Conservation (phyloP, 2,797 vertebrate genomes). For the Urosaurus nigricauda region DNA sequence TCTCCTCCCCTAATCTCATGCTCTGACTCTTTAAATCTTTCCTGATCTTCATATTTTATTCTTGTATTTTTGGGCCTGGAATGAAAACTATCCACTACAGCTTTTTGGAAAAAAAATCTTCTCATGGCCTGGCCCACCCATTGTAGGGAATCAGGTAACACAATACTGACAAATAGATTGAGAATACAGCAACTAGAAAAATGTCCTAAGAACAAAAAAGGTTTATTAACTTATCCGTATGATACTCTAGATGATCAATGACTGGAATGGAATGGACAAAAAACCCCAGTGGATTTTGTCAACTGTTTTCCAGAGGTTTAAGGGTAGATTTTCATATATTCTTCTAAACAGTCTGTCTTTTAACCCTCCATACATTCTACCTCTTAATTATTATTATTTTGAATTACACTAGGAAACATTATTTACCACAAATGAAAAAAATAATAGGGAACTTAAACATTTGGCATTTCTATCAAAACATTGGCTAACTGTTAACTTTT, state of each 20-base stretch:
- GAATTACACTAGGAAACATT: neutral
- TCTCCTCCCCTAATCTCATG: too few species aligned
- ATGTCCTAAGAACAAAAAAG: neutral
- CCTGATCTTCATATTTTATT: too few species aligned
- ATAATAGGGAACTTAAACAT: neutral
- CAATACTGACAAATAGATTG: neutral
- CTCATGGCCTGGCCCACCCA: neutral
- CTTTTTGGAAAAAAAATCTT: too few species aligned
- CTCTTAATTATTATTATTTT: neutral
- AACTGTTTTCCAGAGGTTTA: neutral
- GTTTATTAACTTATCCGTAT: neutral
- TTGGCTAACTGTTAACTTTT: constrained; percentile 7
- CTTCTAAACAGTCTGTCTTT: too few species aligned
- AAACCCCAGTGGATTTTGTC: too few species aligned
- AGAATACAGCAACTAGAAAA: neutral
- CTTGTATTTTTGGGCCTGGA: too few species aligned
- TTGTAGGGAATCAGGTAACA: neutral
- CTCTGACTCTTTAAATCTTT: too few species aligned
- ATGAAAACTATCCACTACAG: too few species aligned
- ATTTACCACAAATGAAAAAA: neutral
- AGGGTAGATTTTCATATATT: neutral
- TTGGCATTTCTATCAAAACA: neutral
- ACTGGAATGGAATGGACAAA: neutral
- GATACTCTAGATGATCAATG: neutral
- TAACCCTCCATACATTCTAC: neutral